Conservation (phyloP, 2,113 vertebrate species). For the Eurypyga helias region DNA sequence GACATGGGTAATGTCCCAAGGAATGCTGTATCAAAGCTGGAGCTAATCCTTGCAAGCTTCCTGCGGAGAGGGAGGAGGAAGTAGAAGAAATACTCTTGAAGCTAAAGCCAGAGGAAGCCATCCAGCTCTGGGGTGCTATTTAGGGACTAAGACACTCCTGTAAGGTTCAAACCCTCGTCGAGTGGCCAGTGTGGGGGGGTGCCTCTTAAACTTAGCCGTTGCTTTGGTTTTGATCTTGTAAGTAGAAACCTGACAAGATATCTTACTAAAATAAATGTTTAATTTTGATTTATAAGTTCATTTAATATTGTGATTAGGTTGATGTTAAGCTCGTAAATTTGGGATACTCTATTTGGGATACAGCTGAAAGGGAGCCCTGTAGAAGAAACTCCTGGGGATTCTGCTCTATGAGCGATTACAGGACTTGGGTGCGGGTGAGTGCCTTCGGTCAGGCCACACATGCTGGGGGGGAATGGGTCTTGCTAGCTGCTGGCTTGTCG, state of each 20-base stretch:
- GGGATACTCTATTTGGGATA: not conserved
- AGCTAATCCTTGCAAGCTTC: constrained; percentile 20
- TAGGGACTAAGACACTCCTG: not conserved
- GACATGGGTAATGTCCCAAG: not conserved
- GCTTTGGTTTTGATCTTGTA: not conserved
- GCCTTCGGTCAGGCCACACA: not conserved
- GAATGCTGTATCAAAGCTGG: not conserved
- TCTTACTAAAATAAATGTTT: not conserved
- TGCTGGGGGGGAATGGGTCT: not conserved
- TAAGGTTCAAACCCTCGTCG: not conserved
- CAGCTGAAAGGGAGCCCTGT: not conserved
- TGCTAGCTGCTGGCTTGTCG: not conserved
- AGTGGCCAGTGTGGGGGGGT: not conserved
- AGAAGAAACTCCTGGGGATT: not conserved
- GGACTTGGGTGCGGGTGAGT: not conserved
- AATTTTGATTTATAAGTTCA: not conserved
- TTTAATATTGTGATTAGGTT: not conserved
- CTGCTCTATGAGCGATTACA: rapidly evolving
- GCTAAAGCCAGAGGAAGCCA: not conserved
- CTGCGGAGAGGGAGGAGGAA: constrained; percentile 22
- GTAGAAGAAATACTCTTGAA: not conserved
- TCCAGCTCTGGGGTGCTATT: not conserved
- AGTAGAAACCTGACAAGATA: not conserved
- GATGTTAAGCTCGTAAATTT: not conserved
- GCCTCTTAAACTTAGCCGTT: not conserved